Conservation (phyloP, 2,797 vertebrate species). For the Clarias platycephalus region DNA sequence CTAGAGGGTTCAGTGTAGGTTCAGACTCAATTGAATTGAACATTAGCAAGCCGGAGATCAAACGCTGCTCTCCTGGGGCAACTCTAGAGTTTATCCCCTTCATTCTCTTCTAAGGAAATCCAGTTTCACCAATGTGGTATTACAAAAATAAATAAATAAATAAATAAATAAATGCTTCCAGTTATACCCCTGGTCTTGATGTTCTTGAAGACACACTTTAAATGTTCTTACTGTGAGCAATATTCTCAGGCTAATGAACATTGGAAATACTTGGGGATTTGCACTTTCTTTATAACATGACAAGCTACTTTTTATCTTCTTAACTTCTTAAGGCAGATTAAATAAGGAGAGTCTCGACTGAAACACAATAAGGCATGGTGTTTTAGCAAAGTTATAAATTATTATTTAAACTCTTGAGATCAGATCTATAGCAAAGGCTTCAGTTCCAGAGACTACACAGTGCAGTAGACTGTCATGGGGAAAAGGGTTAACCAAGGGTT, state of each 20-base stretch:
- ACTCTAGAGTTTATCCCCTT: constrained; percentile 22
- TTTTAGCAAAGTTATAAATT: background rate
- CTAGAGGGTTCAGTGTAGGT: constrained; percentile 19
- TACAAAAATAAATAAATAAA: background rate
- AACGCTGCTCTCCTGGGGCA: constrained; percentile 30
- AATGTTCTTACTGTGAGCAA: background rate
- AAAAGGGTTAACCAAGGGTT: background rate
- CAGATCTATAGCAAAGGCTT: background rate
- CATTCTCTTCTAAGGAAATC: constrained; percentile 31
- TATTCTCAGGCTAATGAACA: background rate
- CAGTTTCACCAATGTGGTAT: constrained; percentile 26
- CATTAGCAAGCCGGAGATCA: constrained; percentile 14
- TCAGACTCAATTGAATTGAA: constrained; percentile 32
- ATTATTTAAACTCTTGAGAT: background rate
- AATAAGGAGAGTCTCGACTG: background rate
- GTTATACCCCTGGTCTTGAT: background rate
- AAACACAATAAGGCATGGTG: background rate
- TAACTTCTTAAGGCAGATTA: background rate
- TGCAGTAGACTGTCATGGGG: background rate
- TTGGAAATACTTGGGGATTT: background rate
- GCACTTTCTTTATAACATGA: background rate
- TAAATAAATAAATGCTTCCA: background rate
- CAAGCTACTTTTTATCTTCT: background rate
- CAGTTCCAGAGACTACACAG: background rate
- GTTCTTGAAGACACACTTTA: background rate